Evolutionary conservation across 2,888 invertebrate genomes (phyloP).

Genomic region (Schizotus pectinicornis): DNA sequence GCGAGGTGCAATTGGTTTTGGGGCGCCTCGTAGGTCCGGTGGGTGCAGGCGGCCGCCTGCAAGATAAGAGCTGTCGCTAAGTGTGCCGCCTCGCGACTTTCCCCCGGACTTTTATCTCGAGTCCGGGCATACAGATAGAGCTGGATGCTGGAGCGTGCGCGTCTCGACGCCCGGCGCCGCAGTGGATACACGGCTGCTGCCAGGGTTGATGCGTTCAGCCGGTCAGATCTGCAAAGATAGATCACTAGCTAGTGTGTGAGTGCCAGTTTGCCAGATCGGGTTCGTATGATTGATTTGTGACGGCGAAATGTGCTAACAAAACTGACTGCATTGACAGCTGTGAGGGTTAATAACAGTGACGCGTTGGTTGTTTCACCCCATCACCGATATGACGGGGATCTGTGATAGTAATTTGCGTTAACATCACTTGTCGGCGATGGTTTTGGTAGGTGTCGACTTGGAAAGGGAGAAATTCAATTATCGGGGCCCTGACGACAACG

Average conservation of each 20-base stretch:
- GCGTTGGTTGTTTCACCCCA: constrained; percentile 7
- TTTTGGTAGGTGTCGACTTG: constrained; percentile 20
- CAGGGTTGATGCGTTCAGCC: constrained; percentile 49
- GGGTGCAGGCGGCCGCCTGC: constrained; percentile 9
- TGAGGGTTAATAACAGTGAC: constrained; percentile 10
- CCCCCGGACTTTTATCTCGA: constrained; percentile 47
- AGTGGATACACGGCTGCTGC: constrained; percentile 56
- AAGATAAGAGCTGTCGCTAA: constrained; percentile 26
- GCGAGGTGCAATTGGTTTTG: too few relatives aligned
- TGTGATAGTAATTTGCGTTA: constrained; percentile 20
- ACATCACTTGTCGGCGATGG: constrained; percentile 11
- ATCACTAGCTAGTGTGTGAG: constrained; percentile 20
- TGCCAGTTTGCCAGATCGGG: constrained; percentile 13
- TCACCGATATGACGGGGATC: constrained; percentile 18
- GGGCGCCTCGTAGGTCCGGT: constrained; percentile 3
- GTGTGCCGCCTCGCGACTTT: constrained; percentile 22
- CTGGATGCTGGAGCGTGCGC: constrained; percentile 55
- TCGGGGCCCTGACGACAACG: not conserved
- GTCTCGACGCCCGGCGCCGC: constrained; percentile 52
- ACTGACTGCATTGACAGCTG: constrained; percentile 12
- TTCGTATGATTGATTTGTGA: constrained; percentile 29
- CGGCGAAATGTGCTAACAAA: constrained; percentile 15
- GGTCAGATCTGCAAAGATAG: constrained; percentile 45
- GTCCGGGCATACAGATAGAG: constrained; percentile 53
- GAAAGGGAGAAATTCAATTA: not conserved